Conservation (phyloP, 1,140 invertebrate genomes). For the Pygmarrhopalites habei region DNA sequence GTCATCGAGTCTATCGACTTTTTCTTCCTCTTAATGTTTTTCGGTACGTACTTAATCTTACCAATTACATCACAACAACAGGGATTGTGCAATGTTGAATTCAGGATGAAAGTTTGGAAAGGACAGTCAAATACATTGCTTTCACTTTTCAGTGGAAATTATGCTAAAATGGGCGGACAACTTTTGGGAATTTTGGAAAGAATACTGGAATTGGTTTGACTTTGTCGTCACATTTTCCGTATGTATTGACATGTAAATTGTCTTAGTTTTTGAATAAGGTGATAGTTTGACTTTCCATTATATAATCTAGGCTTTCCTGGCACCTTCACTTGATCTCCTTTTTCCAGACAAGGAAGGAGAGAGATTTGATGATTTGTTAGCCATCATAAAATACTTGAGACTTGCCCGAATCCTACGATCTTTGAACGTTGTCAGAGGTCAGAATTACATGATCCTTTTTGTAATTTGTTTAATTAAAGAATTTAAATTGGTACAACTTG, state of each 20-base stretch:
- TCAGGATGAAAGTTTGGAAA: no score
- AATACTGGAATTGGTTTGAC: conserved; percentile 38
- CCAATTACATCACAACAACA: no score
- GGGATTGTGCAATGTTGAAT: no score
- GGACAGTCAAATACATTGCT: no score
- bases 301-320: conserved; percentile 20
- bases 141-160: conserved; percentile 40
- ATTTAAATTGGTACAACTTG: no score
- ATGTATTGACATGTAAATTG: background rate
- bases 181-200: conserved; percentile 40
- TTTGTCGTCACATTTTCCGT: conserved; percentile 4
- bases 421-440: conserved; percentile 40
- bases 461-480: no score
- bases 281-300: no score
- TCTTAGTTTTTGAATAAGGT: no score
- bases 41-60: no score
- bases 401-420: conserved; percentile 39
- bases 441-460: no score
- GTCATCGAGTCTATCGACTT: no score
- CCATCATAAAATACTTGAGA: conserved; percentile 35
- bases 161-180: conserved; percentile 40
- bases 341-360: conserved; percentile 14
- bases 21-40: no score
- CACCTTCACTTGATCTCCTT: conserved; percentile 23
- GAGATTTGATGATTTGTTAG: background rate